Conservation (phyloP, 2,888 invertebrate species). For the Theristus sp. region DNA sequence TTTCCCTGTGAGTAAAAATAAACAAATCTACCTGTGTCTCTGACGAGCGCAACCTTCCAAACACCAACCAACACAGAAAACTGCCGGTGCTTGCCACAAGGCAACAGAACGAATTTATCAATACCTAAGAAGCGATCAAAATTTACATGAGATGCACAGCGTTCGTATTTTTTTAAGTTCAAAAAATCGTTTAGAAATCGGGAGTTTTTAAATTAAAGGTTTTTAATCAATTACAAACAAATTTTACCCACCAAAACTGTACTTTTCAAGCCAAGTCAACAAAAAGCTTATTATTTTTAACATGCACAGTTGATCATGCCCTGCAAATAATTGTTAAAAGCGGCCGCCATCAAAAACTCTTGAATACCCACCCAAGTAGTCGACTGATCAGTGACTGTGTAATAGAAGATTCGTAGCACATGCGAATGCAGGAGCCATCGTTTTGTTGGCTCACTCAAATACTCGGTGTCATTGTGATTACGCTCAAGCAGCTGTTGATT, state of each 20-base stretch:
- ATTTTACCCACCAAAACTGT: no score
- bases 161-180: background rate
- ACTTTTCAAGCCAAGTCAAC: no score
- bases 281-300: no score
- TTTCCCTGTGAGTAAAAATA: no score
- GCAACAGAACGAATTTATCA: slow-evolving; percentile 8
- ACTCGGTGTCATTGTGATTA: background rate
- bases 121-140: slow-evolving; percentile 1
- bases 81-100: slow-evolving; percentile 3
- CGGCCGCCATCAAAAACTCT: background rate
- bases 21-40: slow-evolving; percentile 8
- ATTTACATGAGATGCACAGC: background rate
- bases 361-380: slow-evolving; percentile 5
- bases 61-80: slow-evolving; percentile 2
- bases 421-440: slow-evolving; percentile 1
- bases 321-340: background rate
- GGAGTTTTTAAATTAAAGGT: no score
- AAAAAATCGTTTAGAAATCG: no score
- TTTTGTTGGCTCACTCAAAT: background rate
- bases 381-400: slow-evolving; percentile 5
- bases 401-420: slow-evolving; percentile 3
- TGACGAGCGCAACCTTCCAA: slow-evolving; percentile 2
- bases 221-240: no score
- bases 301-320: no score
- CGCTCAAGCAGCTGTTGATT: background rate